phyloP scores from a whole-genome alignment of 2,797 vertebrate species.

The Antrozous pallidus region DNA sequence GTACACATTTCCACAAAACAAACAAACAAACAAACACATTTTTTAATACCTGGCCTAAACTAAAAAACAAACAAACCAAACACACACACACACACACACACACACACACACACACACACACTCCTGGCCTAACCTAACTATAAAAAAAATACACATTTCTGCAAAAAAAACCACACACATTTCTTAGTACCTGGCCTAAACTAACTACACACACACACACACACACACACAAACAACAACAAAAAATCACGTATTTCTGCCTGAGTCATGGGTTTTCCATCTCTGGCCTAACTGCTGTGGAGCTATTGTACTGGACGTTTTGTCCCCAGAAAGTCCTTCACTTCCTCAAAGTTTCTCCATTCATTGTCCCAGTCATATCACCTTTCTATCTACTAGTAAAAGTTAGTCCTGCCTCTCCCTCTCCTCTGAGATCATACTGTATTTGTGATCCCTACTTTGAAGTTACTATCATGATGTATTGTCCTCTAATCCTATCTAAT shows the following conservation, averaged over 20 bases:
- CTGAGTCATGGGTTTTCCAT: background rate
- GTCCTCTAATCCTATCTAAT: background rate
- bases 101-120: too few species aligned
- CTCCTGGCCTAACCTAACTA: too few species aligned
- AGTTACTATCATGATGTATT: background rate
- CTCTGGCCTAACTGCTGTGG: background rate
- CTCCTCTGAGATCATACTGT: background rate
- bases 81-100: too few species aligned
- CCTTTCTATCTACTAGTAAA: background rate
- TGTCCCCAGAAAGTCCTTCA: background rate
- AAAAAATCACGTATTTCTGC: background rate
- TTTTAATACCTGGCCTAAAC: too few species aligned
- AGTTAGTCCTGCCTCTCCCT: background rate
- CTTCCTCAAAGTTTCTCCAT: background rate
- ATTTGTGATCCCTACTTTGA: background rate
- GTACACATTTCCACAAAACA: too few species aligned
- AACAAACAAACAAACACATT: too few species aligned
- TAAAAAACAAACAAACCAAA: too few species aligned
- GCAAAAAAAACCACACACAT: too few species aligned
- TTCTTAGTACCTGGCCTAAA: too few species aligned
- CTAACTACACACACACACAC: too few species aligned
- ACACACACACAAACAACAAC: background rate
- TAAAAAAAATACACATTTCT: background rate
- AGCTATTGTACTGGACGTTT: accelerated
- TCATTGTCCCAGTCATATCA: background rate